Base-by-base conservation (phyloP, 2,113 vertebrate species). In the Orientallactaga bullata region DNA sequence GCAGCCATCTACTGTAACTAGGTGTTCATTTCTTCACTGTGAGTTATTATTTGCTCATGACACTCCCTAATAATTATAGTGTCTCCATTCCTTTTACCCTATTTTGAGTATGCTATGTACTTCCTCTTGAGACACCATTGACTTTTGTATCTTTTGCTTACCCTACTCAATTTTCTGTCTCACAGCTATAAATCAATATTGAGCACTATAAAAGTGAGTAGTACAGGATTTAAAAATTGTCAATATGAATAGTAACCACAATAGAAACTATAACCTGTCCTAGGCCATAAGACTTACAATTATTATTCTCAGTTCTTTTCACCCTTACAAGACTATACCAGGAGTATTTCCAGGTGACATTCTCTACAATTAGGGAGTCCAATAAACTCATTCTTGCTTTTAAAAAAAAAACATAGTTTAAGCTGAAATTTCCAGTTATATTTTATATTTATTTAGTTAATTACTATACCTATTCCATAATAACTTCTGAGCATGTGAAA, bases 391-490 rank as follows among this genome's bases (percentile, higher is more conserved):
- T 37, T 10, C 60, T 77, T 94, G 17, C 17, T 87, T 69, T 66
- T 11, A 51, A 74, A 68, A 20, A 47, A 83, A 47, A 20, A 47
- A 9, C 24, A 42, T 91, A 84, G 26, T 61, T 2, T 71, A 81
- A 95, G 68, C 28, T 92, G 24, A 80, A 77, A 87, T 88, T 55
- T 81, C 42, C 83, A 69, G 42, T 37, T 71, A 47, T 37, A 37
- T 30, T 58, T 71, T 84, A 37, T 68, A 69, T 26, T 77, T 82
- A 86, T 12, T 80, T 58, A 94, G 78, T 51, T 66, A 92, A 85
- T 4, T 32, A 1, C 35, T 60, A 81, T 0, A 15, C 4, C 32
- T 79, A 85, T 69, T 73, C 60, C n/a, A 76, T 21, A 68, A 18
- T 76, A 35, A 30, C 5, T 30, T 80, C 28, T 80, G 58, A 35